Conservation (phyloP, 2,888 invertebrate genomes). For the Geotrupes spiniger region DNA sequence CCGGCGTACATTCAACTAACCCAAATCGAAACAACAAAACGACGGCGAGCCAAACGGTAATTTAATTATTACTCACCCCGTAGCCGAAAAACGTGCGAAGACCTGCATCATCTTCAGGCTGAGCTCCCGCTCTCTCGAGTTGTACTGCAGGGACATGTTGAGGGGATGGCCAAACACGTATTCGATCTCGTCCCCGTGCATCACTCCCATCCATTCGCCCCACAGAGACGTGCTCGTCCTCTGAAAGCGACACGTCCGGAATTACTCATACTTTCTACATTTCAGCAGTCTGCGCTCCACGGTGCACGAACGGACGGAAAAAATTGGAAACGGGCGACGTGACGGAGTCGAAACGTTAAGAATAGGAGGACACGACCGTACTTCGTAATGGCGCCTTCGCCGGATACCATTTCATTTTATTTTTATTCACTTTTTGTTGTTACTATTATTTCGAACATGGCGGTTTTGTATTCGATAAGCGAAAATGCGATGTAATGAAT, state of each 20-base stretch:
- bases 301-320: no score
- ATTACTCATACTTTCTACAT: constrained; percentile 9
- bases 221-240: constrained; percentile 89
- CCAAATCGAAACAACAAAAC: neutral
- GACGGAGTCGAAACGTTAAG: no score
- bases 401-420: no score
- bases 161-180: constrained; percentile 96
- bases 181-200: constrained; percentile 98
- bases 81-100: constrained; percentile 89
- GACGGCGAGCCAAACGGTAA: neutral
- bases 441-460: no score
- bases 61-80: constrained; percentile 69
- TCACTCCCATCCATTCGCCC: constrained; percentile 99
- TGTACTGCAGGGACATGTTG: constrained; percentile 83
- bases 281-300: constrained; percentile 2
- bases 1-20: no score
- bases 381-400: no score
- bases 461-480: no score
- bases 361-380: no score
- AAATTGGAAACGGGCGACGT: no score
- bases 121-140: constrained; percentile 80
- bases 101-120: constrained; percentile 89
- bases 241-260: constrained; percentile 55
- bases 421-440: no score
- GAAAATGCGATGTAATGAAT: no score